phyloP scores from a whole-genome alignment of 1,140 invertebrate genomes.

The Andrena cerasifolii region DNA sequence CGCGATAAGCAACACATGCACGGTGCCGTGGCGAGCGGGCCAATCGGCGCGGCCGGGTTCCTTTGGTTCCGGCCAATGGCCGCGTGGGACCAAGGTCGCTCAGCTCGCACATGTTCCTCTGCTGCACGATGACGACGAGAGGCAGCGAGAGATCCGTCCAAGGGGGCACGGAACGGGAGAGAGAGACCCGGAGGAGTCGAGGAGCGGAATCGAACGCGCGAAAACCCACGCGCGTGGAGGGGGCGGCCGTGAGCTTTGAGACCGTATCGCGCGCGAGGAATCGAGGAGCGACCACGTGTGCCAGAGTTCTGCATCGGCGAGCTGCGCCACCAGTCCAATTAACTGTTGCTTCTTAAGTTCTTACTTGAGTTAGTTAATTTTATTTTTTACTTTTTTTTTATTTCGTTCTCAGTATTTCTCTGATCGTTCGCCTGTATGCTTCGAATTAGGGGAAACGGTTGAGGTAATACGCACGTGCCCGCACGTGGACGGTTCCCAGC shows the following conservation, averaged over 20 bases:
- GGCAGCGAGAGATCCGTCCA: slow-evolving; percentile 14
- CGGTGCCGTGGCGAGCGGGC: slow-evolving; percentile 35
- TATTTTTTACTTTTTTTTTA: no score
- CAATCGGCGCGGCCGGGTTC: slow-evolving; percentile 70
- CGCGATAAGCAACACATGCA: slow-evolving; percentile 5
- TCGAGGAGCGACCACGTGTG: slow-evolving; percentile 13
- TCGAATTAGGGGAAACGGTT: no score
- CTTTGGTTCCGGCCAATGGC: slow-evolving; percentile 77
- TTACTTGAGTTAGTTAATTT: no score
- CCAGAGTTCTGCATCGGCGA: no score
- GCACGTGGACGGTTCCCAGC: no score
- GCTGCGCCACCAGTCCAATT: no score
- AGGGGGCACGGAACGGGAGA: not conserved
- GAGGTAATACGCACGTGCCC: no score
- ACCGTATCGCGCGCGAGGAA: slow-evolving; percentile 43
- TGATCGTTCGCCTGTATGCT: no score
- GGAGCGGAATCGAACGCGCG: slow-evolving; percentile 22
- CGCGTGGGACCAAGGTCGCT: slow-evolving; percentile 79
- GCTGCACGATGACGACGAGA: slow-evolving; percentile 47
- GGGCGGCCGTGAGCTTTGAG: slow-evolving; percentile 59
- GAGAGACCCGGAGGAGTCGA: slow-evolving; percentile 2
- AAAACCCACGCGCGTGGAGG: slow-evolving; percentile 48
- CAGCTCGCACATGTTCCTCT: slow-evolving; percentile 59
- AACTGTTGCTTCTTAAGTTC: not conserved
- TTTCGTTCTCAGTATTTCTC: no score